Evolutionary conservation across 2,797 vertebrate genomes (phyloP).

Genomic region (Silurus lanzhouensis): DNA sequence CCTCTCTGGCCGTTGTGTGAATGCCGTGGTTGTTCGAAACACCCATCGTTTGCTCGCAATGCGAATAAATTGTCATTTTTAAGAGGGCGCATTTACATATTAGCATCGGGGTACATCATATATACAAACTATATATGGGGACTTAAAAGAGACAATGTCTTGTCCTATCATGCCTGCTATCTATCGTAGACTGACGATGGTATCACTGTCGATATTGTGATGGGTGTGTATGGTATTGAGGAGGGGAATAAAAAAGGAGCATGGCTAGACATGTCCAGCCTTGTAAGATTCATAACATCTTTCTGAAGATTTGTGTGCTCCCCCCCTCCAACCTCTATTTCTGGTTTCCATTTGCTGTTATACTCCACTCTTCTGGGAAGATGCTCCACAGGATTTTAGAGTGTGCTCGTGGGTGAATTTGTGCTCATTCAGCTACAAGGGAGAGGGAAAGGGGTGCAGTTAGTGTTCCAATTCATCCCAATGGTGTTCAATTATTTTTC

Average conservation of each 20-base stretch:
- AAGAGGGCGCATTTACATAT: background rate
- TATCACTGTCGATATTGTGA: background rate
- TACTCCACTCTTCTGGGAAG: too few species aligned
- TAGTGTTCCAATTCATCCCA: too few species aligned
- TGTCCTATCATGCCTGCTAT: background rate
- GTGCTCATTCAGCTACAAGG: too few species aligned
- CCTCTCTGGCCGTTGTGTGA: background rate
- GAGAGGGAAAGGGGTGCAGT: too few species aligned
- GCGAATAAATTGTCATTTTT: background rate
- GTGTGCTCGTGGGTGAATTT: too few species aligned
- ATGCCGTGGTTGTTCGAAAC: too few species aligned
- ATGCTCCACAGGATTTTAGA: too few species aligned
- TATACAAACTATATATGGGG: background rate
- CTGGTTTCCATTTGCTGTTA: too few species aligned
- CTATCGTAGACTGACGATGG: background rate
- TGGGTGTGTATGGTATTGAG: background rate
- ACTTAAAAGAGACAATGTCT: background rate
- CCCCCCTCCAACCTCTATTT: too few species aligned
- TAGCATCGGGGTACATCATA: background rate
- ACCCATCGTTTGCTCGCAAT: background rate
- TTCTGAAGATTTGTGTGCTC: too few species aligned
- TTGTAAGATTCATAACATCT: too few species aligned
- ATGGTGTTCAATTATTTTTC: too few species aligned
- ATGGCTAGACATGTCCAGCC: background rate
- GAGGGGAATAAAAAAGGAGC: background rate